phyloP scores from a whole-genome alignment of 2,888 invertebrate genomes.

The Pseudococcus viburni region DNA sequence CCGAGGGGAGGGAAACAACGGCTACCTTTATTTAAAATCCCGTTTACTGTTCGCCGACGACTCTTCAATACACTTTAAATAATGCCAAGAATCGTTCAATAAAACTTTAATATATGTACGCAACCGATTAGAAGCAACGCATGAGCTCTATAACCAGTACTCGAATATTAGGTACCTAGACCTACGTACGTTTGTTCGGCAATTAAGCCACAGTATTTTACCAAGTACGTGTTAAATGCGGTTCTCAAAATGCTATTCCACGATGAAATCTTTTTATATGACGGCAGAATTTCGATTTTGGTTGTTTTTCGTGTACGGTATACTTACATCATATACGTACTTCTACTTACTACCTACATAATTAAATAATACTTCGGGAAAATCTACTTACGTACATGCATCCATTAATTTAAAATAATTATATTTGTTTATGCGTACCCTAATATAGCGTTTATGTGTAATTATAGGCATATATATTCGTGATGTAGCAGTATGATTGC shows the following conservation, averaged over 20 bases:
- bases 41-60: slow-evolving; percentile 55
- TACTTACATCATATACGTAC: background rate
- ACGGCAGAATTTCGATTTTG: background rate
- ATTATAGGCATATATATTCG: background rate
- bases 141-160: slow-evolving; percentile 50
- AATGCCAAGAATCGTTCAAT: slow-evolving; percentile 61
- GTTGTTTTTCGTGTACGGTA: background rate
- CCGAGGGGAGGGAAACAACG: background rate
- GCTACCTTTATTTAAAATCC: slow-evolving; percentile 30
- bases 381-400: background rate
- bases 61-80: slow-evolving; percentile 17
- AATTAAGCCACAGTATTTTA: slow-evolving; percentile 60
- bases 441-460: background rate
- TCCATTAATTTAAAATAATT: slow-evolving; percentile 36
- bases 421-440: slow-evolving; percentile 6
- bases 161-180: slow-evolving; percentile 1
- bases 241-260: slow-evolving; percentile 26
- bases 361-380: slow-evolving; percentile 9
- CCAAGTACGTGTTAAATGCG: slow-evolving; percentile 58
- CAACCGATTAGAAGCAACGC: slow-evolving; percentile 58
- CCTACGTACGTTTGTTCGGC: slow-evolving; percentile 45
- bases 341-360: slow-evolving; percentile 22
- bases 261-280: slow-evolving; percentile 56
- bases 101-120: slow-evolving; percentile 61
- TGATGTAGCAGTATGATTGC: background rate